Percentiles rank a stretch among this genome's conserved stretches.
Conservation (phyloP, 2,797 vertebrate species). For the Knipowitschia caucasica region DNA sequence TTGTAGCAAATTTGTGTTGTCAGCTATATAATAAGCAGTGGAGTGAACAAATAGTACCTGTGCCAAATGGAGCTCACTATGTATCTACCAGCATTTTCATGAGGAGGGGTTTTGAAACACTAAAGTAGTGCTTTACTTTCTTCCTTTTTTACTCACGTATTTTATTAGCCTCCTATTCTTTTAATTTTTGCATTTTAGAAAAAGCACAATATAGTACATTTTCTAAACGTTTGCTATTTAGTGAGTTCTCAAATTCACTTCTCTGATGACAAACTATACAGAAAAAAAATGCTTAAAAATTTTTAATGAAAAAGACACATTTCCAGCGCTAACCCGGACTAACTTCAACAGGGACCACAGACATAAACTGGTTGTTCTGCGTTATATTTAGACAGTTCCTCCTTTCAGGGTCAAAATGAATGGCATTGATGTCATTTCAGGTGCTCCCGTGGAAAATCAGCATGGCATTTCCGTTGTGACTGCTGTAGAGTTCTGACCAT, state of each 20-base stretch:
- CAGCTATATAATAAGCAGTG: slow-evolving; percentile 30
- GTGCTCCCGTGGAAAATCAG: slow-evolving; percentile 41
- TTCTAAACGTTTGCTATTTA: slow-evolving; percentile 9
- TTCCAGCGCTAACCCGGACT: slow-evolving; percentile 28
- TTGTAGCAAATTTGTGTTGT: slow-evolving; percentile 53
- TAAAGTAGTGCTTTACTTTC: slow-evolving; percentile 28
- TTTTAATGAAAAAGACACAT: not conserved
- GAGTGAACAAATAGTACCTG: slow-evolving; percentile 48
- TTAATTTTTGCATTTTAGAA: slow-evolving; percentile 13
- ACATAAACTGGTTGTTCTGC: slow-evolving; percentile 35
- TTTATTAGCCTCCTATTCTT: slow-evolving; percentile 10
- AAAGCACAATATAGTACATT: slow-evolving; percentile 12
- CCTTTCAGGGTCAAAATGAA: slow-evolving; percentile 34
- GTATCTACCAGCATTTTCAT: slow-evolving; percentile 52
- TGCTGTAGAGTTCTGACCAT: slow-evolving; percentile 7
- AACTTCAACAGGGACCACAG: slow-evolving; percentile 76
- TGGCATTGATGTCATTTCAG: slow-evolving; percentile 29
- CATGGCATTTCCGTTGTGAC: slow-evolving; percentile 23
- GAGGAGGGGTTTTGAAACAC: slow-evolving; percentile 36
- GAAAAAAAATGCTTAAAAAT: too few relatives aligned
- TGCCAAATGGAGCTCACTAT: slow-evolving; percentile 64
- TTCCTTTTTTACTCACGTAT: slow-evolving; percentile 16
- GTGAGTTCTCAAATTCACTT: slow-evolving; percentile 56
- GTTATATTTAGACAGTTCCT: slow-evolving; percentile 24
- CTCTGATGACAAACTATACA: not conserved